Base-by-base conservation (phyloP, 2,888 invertebrate species). In the Parnassius apollo region DNA sequence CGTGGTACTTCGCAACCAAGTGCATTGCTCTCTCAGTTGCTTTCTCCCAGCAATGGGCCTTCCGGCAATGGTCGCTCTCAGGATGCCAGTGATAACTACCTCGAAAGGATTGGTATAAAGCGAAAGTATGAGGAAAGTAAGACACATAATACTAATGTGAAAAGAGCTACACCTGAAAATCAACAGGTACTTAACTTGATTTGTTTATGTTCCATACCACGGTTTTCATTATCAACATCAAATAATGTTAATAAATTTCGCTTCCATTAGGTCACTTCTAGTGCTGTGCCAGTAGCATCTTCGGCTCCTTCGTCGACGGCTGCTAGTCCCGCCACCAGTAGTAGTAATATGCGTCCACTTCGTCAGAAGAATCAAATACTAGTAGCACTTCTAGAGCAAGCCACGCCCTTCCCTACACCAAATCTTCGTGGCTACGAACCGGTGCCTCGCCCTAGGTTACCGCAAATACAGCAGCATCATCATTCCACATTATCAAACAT, bases 331-430 rank as follows among this genome's bases (percentile, higher is more conserved):
- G 76, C 79, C 50, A 74, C 81, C 8, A 82, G 78, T 69, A 75
- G 77, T 68, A 75, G 76, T 66, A 72, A 83, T 51, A 87, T 87
- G 71, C 96, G 96, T 73, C 94, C 94, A 70, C 91, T 97, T 58
- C 96, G 96, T 85, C 95, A 96, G 83, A 95, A 94, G 80, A 97
- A 97, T 83, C 95, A 95, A 82, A 97, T 98, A 94, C 91, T 98
- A 71, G 97, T 97, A 49, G 95, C 95, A 52, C 85, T 98, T 73
- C 86, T 98, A 77, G 96, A 96, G 73, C 94, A 95, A 68, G 93
- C 94, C 42, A 88, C 93, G 70, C 94, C 94, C 51, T 93, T 94
- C 69, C 94, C 95, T 67, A 95, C 94, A 71, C 96, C 96, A 51
- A 96, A 95, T 83, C 71, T 86, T 73, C 84, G 89, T 48, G 66